Base-by-base conservation (phyloP, 2,797 vertebrate species). In the Sarcoramphus papa region DNA sequence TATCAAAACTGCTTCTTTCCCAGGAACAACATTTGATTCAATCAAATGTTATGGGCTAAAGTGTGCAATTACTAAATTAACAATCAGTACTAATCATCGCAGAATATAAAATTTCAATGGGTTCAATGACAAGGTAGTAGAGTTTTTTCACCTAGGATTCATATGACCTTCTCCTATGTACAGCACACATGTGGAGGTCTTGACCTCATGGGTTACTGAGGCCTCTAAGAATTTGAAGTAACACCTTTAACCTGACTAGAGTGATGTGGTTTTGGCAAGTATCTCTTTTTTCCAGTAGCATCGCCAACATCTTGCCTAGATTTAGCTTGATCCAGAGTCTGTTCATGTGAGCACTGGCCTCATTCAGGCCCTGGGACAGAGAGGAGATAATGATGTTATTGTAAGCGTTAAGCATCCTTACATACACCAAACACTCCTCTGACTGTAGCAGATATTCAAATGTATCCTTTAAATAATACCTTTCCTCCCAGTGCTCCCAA, bases 131-230 rank as follows among this genome's bases (percentile, higher is more conserved):
- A 79, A 85, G 11, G 27, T 7, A 79, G 13, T 30, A 78, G 4
- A 6, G 4, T 23, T 56, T 93, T 75, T 86, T 70, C 31, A 54
- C 17, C n/a, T 76, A 27, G 37, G 47, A 33, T 45, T 79, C 31
- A n/a, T 65, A 41, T 0, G 2, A 53, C 3, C 6, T 68, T 22
- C 7, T 43, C 27, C 14, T 35, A 8, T 8, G 25, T 59, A 43
- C 19, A 81, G 19, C 13, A 50, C 24, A 40, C 9, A 28, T 0
- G 0, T 25, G 33, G n/a, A 82, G 31, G 23, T 62, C 50, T 21
- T 83, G 40, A 77, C 24, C 11, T 59, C 28, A 47, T 37, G 33
- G 12, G 14, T 91, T 64, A 57, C 23, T 43, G 33, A 69, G 30
- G 12, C 8, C 35, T 70, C 28, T 51, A 73, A 88, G 24, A 72